These are phyloP conservation scores for Drosophila carrolli DNA, from an alignment of 1,140 invertebrate genomes.

Conservation along the genomic window DNA sequence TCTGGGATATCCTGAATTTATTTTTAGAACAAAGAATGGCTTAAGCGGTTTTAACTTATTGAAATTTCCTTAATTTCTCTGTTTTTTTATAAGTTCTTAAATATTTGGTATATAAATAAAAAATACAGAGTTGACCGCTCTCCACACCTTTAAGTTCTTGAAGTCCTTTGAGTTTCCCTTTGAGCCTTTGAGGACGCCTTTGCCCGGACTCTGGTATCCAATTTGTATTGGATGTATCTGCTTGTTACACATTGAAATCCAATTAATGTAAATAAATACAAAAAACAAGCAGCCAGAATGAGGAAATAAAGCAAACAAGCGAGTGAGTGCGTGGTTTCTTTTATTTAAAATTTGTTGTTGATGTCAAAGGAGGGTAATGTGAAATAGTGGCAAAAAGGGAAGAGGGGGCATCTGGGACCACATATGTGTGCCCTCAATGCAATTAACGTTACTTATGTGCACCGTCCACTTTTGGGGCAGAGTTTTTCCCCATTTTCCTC, in stretches of 20 bases:
- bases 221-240: conserved; percentile 42
- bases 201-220: conserved; percentile 16
- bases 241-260: conserved; percentile 66
- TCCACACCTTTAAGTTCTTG: conserved; percentile 14
- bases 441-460: conserved; percentile 75
- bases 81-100: too few species aligned
- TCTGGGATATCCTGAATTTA: too few species aligned
- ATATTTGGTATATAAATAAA: too few species aligned
- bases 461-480: conserved; percentile 56
- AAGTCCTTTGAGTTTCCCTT: conserved; percentile 18
- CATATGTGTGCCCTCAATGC: conserved; percentile 69
- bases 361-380: conserved; percentile 11
- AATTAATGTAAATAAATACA: conserved; percentile 81
- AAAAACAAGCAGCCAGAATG: conserved; percentile 28
- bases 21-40: too few species aligned
- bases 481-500: neutral
- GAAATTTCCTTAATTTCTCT: too few species aligned
- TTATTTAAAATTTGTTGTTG: conserved; percentile 63
- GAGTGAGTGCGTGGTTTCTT: conserved; percentile 63
- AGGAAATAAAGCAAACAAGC: conserved; percentile 38
- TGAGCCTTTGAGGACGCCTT: conserved; percentile 12
- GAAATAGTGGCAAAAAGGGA: neutral
- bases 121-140: neutral
- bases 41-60: too few species aligned
- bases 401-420: conserved; percentile 5